These are phyloP conservation scores for Xestia xanthographa DNA, from an alignment of 2,888 invertebrate species.

Conservation along the genomic window DNA sequence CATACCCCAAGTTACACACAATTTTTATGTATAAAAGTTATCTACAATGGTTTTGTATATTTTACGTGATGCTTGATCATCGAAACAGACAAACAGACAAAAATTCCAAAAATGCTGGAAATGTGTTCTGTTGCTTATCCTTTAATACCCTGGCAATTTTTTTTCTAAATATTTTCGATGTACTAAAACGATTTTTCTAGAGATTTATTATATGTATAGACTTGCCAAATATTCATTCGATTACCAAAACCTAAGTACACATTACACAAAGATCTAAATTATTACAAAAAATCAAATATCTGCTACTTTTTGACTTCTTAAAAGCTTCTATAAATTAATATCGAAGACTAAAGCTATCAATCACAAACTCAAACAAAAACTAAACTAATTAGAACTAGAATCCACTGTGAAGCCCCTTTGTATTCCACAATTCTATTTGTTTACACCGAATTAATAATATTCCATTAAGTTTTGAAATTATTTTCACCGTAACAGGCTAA, in stretches of 20 bases:
- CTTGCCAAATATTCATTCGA: background rate
- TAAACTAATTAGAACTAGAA: conserved; percentile 39
- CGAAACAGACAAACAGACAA: no score
- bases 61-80: no score
- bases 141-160: no score
- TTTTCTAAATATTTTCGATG: no score
- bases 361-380: conserved; percentile 28
- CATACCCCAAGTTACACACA: no score
- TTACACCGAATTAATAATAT: conserved; percentile 26
- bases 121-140: no score
- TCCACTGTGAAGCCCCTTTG: conserved; percentile 6
- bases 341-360: conserved; percentile 18
- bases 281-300: background rate
- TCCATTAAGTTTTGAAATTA: background rate
- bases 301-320: background rate
- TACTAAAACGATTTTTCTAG: no score
- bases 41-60: no score
- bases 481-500: conserved; percentile 10
- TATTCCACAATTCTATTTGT: conserved; percentile 31
- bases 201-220: no score
- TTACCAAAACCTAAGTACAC: background rate
- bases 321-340: background rate
- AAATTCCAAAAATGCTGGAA: no score
- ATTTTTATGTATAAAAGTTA: no score
- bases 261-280: background rate